Conservation (phyloP, 2,888 invertebrate species). For the Boloria selene region DNA sequence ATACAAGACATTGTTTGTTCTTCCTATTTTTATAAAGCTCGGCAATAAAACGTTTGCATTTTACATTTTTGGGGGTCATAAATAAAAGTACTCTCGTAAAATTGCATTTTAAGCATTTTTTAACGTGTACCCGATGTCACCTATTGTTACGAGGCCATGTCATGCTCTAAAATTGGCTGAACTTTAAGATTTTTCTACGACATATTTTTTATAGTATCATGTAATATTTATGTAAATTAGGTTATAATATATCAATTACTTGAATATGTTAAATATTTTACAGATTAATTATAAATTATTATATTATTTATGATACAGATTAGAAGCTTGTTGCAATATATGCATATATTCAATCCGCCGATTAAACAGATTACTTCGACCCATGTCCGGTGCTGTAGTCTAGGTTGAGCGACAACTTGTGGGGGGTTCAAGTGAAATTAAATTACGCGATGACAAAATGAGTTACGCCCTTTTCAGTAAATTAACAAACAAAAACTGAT, state of each 20-base stretch:
- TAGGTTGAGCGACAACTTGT: slow-evolving; percentile 52
- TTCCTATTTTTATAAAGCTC: slow-evolving; percentile 76
- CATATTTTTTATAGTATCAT: no score
- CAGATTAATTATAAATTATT: no score
- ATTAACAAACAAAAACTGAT: slow-evolving; percentile 83
- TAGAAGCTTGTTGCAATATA: no score
- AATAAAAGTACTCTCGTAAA: slow-evolving; percentile 76
- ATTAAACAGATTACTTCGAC: slow-evolving; percentile 55
- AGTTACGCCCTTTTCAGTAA: slow-evolving; percentile 82
- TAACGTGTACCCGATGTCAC: slow-evolving; percentile 65
- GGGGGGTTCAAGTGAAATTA: slow-evolving; percentile 76
- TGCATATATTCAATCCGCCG: no score
- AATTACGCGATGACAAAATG: slow-evolving; percentile 81
- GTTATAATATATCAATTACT: no score
- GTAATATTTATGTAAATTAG: no score
- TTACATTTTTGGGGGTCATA: slow-evolving; percentile 79
- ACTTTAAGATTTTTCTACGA: slow-evolving; percentile 18
- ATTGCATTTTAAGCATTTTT: slow-evolving; percentile 81
- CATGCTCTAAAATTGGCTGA: slow-evolving; percentile 18
- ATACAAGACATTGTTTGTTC: slow-evolving; percentile 78
- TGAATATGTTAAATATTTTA: no score
- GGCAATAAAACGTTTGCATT: slow-evolving; percentile 81
- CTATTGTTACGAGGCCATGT: slow-evolving; percentile 47
- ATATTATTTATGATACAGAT: no score
- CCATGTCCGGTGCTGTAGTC: slow-evolving; percentile 64